Evolutionary conservation across 2,888 invertebrate species (phyloP).

Genomic region (Ormyrus rosae): DNA sequence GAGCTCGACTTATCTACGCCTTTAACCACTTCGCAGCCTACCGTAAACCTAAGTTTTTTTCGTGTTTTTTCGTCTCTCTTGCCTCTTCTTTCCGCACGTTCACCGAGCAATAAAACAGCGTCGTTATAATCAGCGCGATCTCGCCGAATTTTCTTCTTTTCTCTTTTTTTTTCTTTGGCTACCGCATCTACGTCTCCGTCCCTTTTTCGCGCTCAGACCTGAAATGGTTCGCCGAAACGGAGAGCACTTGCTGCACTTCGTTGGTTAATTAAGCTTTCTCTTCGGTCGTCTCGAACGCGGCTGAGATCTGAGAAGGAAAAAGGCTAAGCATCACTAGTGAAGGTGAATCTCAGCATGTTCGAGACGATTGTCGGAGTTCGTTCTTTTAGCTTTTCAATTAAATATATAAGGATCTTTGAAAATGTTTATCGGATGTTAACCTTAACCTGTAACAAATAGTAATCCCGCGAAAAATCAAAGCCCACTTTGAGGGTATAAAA

Average conservation of each 20-base stretch:
- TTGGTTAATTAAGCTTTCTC: not conserved
- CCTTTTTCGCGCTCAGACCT: not conserved
- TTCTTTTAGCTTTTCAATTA: not conserved
- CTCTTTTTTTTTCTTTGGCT: not conserved
- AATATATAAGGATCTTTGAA: too few relatives aligned
- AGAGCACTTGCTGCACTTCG: too few relatives aligned
- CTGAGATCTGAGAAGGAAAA: constrained; percentile 25
- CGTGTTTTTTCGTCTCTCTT: constrained; percentile 19
- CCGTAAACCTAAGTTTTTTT: constrained; percentile 41
- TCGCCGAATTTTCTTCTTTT: not conserved
- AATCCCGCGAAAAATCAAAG: constrained; percentile 28
- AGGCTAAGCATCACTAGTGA: constrained; percentile 34
- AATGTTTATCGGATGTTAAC: too few relatives aligned
- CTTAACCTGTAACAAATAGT: too few relatives aligned
- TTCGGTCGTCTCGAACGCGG: not conserved
- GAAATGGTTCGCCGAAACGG: too few relatives aligned
- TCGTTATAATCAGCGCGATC: not conserved
- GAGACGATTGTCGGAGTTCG: not conserved
- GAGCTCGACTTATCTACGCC: constrained; percentile 7
- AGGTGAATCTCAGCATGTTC: constrained; percentile 18
- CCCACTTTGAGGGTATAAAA: constrained; percentile 33
- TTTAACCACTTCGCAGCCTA: constrained; percentile 52
- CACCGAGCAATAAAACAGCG: too few relatives aligned
- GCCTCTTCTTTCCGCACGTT: constrained; percentile 5
- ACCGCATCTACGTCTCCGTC: not conserved